A percentile compares a stretch with the other conserved stretches of the same genome.
phyloP scores from a whole-genome alignment of 2,888 invertebrate species.

The Ochropleura plecta region DNA sequence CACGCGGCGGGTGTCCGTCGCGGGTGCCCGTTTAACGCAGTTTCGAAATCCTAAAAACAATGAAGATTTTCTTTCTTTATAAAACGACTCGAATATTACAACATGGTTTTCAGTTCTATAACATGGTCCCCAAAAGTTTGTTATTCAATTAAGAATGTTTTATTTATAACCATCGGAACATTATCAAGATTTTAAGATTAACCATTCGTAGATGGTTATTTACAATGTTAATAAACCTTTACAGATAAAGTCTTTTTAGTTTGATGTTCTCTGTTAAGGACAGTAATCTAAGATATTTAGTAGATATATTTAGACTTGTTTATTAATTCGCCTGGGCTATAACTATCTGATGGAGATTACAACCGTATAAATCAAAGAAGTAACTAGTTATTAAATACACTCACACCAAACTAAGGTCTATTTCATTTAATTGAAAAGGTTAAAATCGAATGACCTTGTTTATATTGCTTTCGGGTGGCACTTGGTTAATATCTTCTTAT shows the following conservation, averaged over 20 bases:
- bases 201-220: neutral
- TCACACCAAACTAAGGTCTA: too few species aligned
- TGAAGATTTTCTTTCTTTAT: too few species aligned
- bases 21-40: too few species aligned
- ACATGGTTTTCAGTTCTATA: neutral
- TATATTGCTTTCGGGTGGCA: neutral
- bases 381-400: neutral
- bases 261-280: conserved; percentile 9
- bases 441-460: neutral
- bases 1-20: too few species aligned
- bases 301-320: conserved; percentile 23
- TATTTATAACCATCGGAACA: neutral
- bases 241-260: neutral
- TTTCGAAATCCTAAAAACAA: too few species aligned
- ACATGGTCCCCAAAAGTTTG: neutral
- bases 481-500: neutral
- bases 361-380: neutral
- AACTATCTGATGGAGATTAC: conserved; percentile 1
- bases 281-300: neutral
- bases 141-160: neutral
- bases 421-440: neutral
- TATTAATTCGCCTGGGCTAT: conserved; percentile 23
- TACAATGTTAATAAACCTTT: neutral
- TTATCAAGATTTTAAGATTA: neutral
- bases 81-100: neutral